Conservation (phyloP, 2,797 vertebrate genomes). For the Gymnocypris eckloni region DNA sequence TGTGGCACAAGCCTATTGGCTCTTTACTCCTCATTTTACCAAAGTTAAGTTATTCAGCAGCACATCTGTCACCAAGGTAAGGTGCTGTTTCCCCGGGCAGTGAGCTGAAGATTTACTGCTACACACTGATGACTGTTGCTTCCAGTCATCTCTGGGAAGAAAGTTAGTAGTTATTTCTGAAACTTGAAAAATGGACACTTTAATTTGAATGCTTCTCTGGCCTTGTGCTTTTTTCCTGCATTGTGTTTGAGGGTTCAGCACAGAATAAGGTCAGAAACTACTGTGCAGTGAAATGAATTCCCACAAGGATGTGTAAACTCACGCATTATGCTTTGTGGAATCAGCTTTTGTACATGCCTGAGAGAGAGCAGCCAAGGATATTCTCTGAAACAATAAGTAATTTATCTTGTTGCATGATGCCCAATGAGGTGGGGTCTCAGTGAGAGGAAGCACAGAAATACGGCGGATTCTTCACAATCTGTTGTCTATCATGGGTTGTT, state of each 20-base stretch:
- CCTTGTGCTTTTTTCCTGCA: neutral
- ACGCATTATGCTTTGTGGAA: constrained; percentile 4
- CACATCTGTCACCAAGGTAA: constrained; percentile 40
- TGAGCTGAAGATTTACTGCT: constrained; percentile 30
- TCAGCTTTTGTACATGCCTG: neutral
- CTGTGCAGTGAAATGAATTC: neutral
- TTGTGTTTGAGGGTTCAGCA: neutral
- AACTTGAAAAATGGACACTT: constrained; percentile 8
- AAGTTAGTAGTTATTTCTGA: constrained; percentile 14
- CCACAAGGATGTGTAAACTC: constrained; percentile 12
- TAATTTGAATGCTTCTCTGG: neutral
- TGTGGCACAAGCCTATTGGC: constrained; percentile 38
- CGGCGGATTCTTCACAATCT: neutral
- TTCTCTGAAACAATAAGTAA: constrained; percentile 35
- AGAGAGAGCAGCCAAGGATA: constrained; percentile 31
- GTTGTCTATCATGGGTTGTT: constrained; percentile 36
- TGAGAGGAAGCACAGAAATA: constrained; percentile 1
- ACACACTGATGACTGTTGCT: constrained; percentile 17
- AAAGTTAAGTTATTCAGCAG: constrained; percentile 47
- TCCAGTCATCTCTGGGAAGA: constrained; percentile 27
- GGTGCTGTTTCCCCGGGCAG: constrained; percentile 14
- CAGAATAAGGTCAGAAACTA: constrained; percentile 3
- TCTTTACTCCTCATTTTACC: constrained; percentile 48
- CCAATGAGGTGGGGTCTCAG: neutral
- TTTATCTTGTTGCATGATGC: constrained; percentile 27